Evolutionary conservation across 2,888 invertebrate genomes (phyloP).

Genomic region (Ophion ventricosus): DNA sequence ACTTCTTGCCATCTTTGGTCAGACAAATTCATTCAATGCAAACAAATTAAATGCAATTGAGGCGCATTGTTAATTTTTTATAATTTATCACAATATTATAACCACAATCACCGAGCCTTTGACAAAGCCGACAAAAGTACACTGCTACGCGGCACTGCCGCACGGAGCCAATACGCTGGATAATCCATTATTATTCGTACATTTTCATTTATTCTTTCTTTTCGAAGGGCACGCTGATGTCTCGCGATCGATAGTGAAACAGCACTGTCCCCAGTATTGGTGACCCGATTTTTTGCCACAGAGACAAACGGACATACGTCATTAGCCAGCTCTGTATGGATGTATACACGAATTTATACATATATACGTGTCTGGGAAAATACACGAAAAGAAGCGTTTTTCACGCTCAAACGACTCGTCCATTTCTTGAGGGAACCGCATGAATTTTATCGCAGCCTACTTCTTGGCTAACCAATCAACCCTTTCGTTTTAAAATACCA

Average conservation of each 20-base stretch:
- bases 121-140: too few relatives aligned
- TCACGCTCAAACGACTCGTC: neutral
- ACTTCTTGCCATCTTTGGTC: too few relatives aligned
- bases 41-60: too few relatives aligned
- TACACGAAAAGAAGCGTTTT: conserved; percentile 25
- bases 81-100: too few relatives aligned
- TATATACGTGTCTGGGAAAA: neutral
- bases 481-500: too few relatives aligned
- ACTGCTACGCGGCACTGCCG: too few relatives aligned
- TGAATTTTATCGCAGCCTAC: neutral
- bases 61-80: too few relatives aligned
- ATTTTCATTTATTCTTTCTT: conserved; percentile 45
- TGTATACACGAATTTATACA: conserved; percentile 1
- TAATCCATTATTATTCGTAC: neutral
- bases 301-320: neutral
- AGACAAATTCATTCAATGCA: too few relatives aligned
- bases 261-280: conserved; percentile 85
- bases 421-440: neutral
- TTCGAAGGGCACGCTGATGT: conserved; percentile 85
- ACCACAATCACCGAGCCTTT: too few relatives aligned
- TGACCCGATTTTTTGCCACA: conserved; percentile 59
- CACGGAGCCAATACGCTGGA: too few relatives aligned
- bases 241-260: conserved; percentile 86
- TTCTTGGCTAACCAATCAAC: neutral
- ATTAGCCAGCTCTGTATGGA: neutral